phyloP scores from a whole-genome alignment of 2,797 vertebrate species.

The Huso huso region DNA sequence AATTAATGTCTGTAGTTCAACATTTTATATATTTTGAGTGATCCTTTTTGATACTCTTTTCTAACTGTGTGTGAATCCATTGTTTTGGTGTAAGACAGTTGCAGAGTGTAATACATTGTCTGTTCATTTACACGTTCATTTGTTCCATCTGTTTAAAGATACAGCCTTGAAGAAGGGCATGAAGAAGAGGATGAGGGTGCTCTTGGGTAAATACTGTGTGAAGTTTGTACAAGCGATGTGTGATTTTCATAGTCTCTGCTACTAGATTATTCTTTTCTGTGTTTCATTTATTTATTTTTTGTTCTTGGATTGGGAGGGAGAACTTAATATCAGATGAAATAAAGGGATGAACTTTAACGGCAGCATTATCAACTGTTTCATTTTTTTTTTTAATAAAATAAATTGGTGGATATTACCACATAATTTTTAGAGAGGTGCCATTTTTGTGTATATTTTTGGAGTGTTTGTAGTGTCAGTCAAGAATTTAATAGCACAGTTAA shows the following conservation, averaged over 20 bases:
- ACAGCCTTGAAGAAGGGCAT: conserved; percentile 34
- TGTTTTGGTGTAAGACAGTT: neutral
- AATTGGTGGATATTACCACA: no score
- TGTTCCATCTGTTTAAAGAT: conserved; percentile 10
- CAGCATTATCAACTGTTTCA: neutral
- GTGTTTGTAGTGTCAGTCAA: no score
- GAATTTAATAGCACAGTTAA: no score
- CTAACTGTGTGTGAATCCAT: no score
- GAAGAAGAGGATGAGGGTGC: conserved; percentile 27
- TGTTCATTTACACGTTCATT: neutral
- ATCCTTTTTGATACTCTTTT: neutral
- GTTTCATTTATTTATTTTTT: no score
- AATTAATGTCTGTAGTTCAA: neutral
- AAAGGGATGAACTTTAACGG: neutral
- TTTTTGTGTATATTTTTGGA: no score
- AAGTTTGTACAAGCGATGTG: neutral
- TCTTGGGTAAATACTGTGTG: conserved; percentile 34
- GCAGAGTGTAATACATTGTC: neutral
- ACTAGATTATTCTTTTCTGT: no score
- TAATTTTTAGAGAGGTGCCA: no score
- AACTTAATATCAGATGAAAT: no score
- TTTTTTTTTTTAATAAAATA: neutral
- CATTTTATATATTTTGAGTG: neutral
- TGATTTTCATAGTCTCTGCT: no score
- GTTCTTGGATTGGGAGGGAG: no score